Conservation (phyloP, 2,797 vertebrate genomes). For the Silurus aristotelis region DNA sequence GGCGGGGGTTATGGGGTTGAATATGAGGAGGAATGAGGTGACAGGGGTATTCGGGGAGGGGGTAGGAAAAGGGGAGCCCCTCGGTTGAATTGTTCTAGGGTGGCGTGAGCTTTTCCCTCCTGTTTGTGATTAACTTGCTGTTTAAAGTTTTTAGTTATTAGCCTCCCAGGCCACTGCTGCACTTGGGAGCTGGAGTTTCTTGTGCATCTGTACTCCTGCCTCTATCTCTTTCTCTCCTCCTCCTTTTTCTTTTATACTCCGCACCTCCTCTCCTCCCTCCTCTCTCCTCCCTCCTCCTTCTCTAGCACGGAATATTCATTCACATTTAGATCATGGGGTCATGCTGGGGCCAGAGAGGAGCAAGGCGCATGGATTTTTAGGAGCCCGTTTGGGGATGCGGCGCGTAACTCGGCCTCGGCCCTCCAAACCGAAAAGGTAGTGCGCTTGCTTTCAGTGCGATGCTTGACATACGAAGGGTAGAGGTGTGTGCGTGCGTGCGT, state of each 20-base stretch:
- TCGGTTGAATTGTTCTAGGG: conserved; percentile 66
- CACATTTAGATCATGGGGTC: conserved; percentile 84
- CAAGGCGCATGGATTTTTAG: conserved; percentile 63
- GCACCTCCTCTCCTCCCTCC: conserved; percentile 47
- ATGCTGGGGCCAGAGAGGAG: conserved; percentile 77
- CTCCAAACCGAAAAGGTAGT: conserved; percentile 66
- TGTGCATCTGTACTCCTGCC: conserved; percentile 33
- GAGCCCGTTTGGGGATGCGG: conserved; percentile 80
- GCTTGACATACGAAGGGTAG: conserved; percentile 45
- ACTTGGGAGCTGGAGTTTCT: conserved; percentile 32
- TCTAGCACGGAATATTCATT: conserved; percentile 83
- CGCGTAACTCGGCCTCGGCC: conserved; percentile 68
- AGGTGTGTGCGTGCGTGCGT: conserved; percentile 41
- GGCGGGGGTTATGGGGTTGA: conserved; percentile 53
- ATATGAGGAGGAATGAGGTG: conserved; percentile 17
- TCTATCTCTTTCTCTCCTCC: conserved; percentile 53
- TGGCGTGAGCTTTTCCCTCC: conserved; percentile 73
- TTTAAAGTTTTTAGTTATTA: conserved; percentile 78
- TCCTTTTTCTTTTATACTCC: conserved; percentile 37
- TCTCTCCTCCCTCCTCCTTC: conserved; percentile 45
- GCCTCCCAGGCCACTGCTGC: conserved; percentile 58
- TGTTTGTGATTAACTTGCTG: conserved; percentile 81
- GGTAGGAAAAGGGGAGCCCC: conserved; percentile 41
- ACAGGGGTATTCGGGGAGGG: neutral
- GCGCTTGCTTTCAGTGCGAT: conserved; percentile 61